These are phyloP conservation scores for Perizoma flavofasciatum DNA, from an alignment of 2,888 invertebrate species.

Conservation along the genomic window DNA sequence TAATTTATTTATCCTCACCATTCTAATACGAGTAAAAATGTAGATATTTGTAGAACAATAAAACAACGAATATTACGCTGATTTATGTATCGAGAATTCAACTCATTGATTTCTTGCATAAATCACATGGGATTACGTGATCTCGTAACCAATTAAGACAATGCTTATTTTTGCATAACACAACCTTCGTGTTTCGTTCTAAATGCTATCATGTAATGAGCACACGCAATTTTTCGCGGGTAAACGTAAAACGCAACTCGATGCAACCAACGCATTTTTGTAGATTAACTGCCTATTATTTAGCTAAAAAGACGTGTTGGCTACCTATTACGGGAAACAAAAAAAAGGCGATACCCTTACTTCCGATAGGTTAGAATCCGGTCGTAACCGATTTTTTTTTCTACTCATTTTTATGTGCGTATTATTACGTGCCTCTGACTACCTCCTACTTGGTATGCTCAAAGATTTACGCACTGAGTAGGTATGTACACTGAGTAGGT, in stretches of 20 bases:
- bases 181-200: slow-evolving; percentile 35
- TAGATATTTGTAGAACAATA: neutral
- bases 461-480: too few species aligned
- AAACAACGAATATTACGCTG: neutral
- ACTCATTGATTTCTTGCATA: slow-evolving; percentile 32
- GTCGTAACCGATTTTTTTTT: too few species aligned
- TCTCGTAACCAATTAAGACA: slow-evolving; percentile 32
- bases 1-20: too few species aligned
- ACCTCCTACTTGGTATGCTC: too few species aligned
- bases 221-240: slow-evolving; percentile 30
- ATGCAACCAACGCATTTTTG: slow-evolving; percentile 15
- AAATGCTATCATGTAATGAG: slow-evolving; percentile 31
- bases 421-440: too few species aligned
- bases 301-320: too few species aligned
- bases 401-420: too few species aligned
- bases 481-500: too few species aligned
- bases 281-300: neutral
- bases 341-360: too few species aligned
- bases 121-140: slow-evolving; percentile 34
- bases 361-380: too few species aligned
- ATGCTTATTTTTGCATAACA: slow-evolving; percentile 38
- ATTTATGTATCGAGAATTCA: slow-evolving; percentile 6
- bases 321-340: too few species aligned
- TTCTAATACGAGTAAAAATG: too few species aligned
- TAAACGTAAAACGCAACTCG: slow-evolving; percentile 16